Percentiles rank a stretch among this genome's conserved stretches.
Evolutionary conservation across 2,797 vertebrate species (phyloP).

Genomic region (Diplodus sargus): DNA sequence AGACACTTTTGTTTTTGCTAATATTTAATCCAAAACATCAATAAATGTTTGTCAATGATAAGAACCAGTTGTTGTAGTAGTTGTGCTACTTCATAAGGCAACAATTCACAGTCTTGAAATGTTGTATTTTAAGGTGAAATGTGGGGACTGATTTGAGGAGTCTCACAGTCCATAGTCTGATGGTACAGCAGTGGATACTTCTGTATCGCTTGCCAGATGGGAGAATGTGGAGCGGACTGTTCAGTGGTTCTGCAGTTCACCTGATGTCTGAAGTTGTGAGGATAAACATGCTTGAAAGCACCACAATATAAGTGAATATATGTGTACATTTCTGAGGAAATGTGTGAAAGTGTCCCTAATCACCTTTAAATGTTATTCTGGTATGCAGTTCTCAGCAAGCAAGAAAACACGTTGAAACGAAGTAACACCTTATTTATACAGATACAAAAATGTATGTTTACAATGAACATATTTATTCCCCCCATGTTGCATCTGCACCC

Average conservation of each 20-base stretch:
- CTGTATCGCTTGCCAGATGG: too few species aligned
- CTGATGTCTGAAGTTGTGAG: neutral
- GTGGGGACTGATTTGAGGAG: too few species aligned
- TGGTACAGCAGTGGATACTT: too few species aligned
- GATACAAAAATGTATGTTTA: neutral
- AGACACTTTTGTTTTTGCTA: neutral
- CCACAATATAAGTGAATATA: neutral
- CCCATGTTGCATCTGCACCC: neutral
- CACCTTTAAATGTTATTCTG: slow-evolving; percentile 1
- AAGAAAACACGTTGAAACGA: too few species aligned
- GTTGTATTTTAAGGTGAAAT: too few species aligned
- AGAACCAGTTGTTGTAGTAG: too few species aligned
- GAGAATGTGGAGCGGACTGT: too few species aligned
- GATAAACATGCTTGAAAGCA: neutral
- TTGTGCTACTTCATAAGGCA: too few species aligned
- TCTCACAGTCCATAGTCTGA: too few species aligned
- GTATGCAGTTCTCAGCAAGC: neutral
- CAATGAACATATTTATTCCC: neutral
- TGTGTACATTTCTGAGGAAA: neutral
- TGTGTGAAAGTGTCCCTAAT: neutral
- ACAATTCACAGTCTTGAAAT: too few species aligned
- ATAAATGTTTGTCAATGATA: neutral
- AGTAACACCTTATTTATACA: neutral
- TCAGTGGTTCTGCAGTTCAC: too few species aligned
- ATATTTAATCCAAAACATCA: slow-evolving; percentile 49